Evolutionary conservation across 2,888 invertebrate species (phyloP).

Genomic region (Agrochola macilenta): DNA sequence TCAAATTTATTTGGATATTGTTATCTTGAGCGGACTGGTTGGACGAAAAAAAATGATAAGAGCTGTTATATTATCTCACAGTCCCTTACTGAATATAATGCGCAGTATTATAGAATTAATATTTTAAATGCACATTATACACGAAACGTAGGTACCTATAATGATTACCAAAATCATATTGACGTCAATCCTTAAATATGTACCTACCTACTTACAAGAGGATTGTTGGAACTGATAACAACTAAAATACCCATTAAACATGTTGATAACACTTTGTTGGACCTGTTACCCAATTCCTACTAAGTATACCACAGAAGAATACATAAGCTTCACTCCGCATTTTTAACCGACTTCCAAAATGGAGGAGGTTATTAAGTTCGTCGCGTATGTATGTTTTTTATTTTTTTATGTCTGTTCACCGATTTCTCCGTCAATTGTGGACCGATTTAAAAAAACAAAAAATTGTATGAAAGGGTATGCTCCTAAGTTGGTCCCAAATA

Average conservation of each 20-base stretch:
- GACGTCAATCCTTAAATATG: conserved; percentile 26
- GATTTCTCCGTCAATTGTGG: too few relatives aligned
- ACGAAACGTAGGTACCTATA: conserved; percentile 1
- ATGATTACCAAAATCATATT: conserved; percentile 37
- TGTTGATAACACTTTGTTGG: neutral
- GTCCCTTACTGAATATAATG: conserved; percentile 12
- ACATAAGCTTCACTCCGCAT: too few relatives aligned
- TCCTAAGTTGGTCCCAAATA: too few relatives aligned
- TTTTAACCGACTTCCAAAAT: too few relatives aligned
- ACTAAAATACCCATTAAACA: neutral
- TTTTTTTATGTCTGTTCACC: too few relatives aligned
- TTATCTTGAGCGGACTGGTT: conserved; percentile 12
- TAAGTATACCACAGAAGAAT: too few relatives aligned
- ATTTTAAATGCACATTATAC: conserved; percentile 26
- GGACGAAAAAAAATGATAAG: conserved; percentile 23
- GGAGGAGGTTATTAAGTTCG: too few relatives aligned
- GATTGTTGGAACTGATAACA: conserved; percentile 32
- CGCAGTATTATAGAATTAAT: conserved; percentile 16
- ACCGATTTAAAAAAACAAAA: too few relatives aligned
- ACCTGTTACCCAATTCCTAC: neutral
- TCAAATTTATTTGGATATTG: conserved; percentile 29
- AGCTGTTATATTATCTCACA: conserved; percentile 29
- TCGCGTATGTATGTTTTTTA: too few relatives aligned
- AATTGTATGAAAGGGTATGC: too few relatives aligned
- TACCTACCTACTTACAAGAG: conserved; percentile 7